Evolutionary conservation across 2,888 invertebrate species (phyloP).

Genomic region (Dicycla oo): DNA sequence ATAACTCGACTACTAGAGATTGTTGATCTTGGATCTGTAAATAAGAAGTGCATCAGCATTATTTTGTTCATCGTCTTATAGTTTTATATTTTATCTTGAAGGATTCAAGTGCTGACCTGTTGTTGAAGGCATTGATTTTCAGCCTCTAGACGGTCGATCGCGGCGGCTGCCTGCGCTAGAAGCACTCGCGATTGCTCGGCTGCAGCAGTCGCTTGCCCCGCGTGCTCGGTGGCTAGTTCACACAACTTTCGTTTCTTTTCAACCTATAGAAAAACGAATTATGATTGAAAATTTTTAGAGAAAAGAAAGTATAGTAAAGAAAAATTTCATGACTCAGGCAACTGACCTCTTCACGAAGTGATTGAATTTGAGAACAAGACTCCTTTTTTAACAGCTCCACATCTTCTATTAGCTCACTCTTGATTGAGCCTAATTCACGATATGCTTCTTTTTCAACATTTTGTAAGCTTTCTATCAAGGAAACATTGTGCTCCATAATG

Average conservation of each 20-base stretch:
- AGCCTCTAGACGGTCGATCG: conserved; percentile 80
- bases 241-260: conserved; percentile 83
- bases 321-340: background rate
- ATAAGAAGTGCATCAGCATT: conserved; percentile 26
- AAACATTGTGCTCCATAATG: conserved; percentile 88
- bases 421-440: conserved; percentile 85
- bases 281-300: background rate
- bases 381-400: conserved; percentile 85
- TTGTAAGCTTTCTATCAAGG: conserved; percentile 86
- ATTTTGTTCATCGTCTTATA: conserved; percentile 1
- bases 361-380: conserved; percentile 83
- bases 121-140: conserved; percentile 81
- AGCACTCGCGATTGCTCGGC: conserved; percentile 84
- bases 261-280: conserved; percentile 70
- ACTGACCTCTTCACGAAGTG: conserved; percentile 84
- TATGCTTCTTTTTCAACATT: conserved; percentile 87
- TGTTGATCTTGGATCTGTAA: conserved; percentile 88
- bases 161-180: conserved; percentile 81
- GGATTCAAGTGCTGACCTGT: conserved; percentile 73
- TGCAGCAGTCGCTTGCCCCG: conserved; percentile 82
- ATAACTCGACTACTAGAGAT: conserved; percentile 85
- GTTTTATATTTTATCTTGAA: background rate
- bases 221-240: conserved; percentile 82
- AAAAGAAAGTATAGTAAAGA: background rate
- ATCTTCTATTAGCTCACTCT: conserved; percentile 86